phyloP scores from a whole-genome alignment of 2,113 vertebrate species.

The Mesocricetus auratus region DNA sequence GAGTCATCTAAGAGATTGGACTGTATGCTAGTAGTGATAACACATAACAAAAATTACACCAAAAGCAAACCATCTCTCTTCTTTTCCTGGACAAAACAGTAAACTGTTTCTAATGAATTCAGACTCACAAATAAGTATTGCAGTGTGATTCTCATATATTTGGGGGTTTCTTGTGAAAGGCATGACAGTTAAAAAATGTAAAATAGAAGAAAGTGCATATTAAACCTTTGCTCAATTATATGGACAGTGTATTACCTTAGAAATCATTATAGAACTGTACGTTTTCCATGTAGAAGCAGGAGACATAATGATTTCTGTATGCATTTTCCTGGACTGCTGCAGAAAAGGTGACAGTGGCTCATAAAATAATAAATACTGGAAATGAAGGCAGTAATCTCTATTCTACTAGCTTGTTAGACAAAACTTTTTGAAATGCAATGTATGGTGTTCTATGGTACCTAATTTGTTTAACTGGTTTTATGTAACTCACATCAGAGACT shows the following conservation, averaged over 20 bases:
- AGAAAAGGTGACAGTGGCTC: conserved; percentile 39
- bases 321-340: neutral
- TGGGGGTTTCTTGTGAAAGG: neutral
- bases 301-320: neutral
- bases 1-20: neutral
- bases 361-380: conserved; percentile 9
- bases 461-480: conserved; percentile 5
- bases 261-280: neutral
- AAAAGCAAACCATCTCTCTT: neutral
- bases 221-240: neutral
- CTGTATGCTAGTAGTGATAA: neutral
- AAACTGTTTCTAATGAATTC: neutral
- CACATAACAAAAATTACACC: neutral
- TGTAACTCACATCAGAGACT: neutral
- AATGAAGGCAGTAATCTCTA: neutral
- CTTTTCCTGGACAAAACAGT: neutral
- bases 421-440: neutral
- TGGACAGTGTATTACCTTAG: conserved; percentile 8
- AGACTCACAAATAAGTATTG: conserved; percentile 6
- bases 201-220: neutral
- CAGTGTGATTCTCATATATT: neutral
- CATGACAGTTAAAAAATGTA: neutral
- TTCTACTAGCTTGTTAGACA: neutral
- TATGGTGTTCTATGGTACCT: neutral
- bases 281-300: neutral